Percentiles rank a stretch among this genome's conserved stretches.
Conservation (phyloP, 2,888 invertebrate species). For the Drosophila mettleri region DNA sequence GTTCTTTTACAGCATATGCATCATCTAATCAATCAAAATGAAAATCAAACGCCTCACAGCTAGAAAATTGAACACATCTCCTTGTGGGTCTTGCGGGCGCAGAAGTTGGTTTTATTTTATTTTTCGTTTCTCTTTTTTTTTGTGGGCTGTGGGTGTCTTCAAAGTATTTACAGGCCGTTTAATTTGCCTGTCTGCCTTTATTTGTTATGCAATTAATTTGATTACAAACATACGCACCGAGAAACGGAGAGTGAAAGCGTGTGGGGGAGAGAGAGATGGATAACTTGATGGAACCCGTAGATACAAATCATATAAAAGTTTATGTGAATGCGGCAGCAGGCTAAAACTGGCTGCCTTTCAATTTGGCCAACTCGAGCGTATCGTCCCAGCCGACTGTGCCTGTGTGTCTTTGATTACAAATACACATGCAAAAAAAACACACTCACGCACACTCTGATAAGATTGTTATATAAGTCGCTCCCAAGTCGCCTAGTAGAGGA, state of each 20-base stretch:
- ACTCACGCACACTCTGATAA: constrained; percentile 23
- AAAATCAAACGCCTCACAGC: constrained; percentile 51
- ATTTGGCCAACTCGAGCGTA: constrained; percentile 60
- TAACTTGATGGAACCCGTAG: constrained; percentile 44
- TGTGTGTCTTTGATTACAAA: constrained; percentile 46
- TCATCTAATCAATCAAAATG: constrained; percentile 68
- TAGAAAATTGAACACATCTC: constrained; percentile 53
- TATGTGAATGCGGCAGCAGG: constrained; percentile 59
- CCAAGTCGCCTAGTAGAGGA: constrained; percentile 46
- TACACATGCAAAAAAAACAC: constrained; percentile 18
- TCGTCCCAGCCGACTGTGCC: constrained; percentile 50
- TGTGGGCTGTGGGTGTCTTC: constrained; percentile 43
- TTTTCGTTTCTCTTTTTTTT: not conserved
- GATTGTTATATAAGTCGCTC: constrained; percentile 51
- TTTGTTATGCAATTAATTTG: constrained; percentile 79
- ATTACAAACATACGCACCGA: constrained; percentile 49
- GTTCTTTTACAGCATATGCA: constrained; percentile 36
- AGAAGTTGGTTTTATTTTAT: constrained; percentile 8
- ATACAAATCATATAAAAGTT: constrained; percentile 71
- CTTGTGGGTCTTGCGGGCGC: constrained; percentile 33
- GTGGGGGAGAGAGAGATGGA: not conserved
- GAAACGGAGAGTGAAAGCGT: not conserved
- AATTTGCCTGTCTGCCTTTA: constrained; percentile 76
- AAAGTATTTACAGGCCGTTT: constrained; percentile 79
- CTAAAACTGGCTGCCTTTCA: constrained; percentile 62